These are phyloP conservation scores for Dinoponera quadriceps DNA, from an alignment of 1,140 invertebrate genomes.

Conservation along the genomic window DNA sequence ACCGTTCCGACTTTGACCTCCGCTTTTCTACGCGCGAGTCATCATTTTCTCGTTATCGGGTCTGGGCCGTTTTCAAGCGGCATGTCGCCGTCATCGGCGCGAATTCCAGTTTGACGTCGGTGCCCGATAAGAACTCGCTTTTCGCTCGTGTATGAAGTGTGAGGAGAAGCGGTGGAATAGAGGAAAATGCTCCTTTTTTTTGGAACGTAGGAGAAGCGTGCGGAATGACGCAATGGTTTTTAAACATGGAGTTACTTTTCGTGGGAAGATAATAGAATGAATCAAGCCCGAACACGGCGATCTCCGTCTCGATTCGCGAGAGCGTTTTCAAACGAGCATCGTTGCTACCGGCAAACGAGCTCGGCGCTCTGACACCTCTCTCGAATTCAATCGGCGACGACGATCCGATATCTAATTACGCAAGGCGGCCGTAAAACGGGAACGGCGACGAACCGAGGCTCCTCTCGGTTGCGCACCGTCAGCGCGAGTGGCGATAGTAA, in stretches of 20 bases:
- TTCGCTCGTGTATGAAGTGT: too few relatives aligned
- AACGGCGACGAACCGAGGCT: conserved; percentile 20
- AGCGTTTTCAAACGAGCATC: too few relatives aligned
- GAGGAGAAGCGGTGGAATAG: too few relatives aligned
- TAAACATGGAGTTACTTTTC: too few relatives aligned
- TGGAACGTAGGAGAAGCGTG: too few relatives aligned
- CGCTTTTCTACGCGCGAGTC: conserved; percentile 51
- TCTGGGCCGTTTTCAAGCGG: conserved; percentile 31
- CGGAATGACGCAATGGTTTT: too few relatives aligned
- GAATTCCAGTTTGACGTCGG: too few relatives aligned
- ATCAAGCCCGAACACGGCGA: too few relatives aligned
- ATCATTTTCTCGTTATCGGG: conserved; percentile 57
- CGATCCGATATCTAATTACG: conserved; percentile 54
- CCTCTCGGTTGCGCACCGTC: conserved; percentile 47
- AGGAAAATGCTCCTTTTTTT: too few relatives aligned
- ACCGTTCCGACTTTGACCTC: conserved; percentile 62
- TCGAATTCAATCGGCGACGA: conserved; percentile 22
- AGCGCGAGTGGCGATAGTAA: conserved; percentile 67
- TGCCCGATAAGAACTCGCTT: too few relatives aligned
- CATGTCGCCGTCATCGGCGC: neutral
- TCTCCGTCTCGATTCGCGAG: too few relatives aligned
- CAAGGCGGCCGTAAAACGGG: conserved; percentile 22
- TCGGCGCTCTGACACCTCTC: conserved; percentile 7
- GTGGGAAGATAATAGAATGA: too few relatives aligned
- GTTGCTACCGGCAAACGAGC: neutral